Percentiles rank a stretch among this genome's conserved stretches.
phyloP scores from a whole-genome alignment of 2,797 vertebrate species.

The Numenius phaeopus region DNA sequence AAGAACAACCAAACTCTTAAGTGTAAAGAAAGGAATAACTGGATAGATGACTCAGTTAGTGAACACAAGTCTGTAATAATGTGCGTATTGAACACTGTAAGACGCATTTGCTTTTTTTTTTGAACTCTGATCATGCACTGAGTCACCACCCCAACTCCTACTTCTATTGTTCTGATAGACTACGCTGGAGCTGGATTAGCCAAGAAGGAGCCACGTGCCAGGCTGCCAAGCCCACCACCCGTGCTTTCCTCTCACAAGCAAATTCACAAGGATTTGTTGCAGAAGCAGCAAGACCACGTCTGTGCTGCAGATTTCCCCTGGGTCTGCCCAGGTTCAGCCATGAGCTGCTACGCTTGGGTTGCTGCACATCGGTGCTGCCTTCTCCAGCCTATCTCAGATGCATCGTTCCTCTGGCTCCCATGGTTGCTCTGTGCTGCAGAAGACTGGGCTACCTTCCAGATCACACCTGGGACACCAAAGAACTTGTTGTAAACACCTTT shows the following conservation, averaged over 20 bases:
- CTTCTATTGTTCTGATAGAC: slow-evolving; percentile 19
- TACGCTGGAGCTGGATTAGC: background rate
- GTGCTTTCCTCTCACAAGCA: background rate
- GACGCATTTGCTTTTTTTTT: slow-evolving; percentile 22
- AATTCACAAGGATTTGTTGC: background rate
- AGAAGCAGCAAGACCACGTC: background rate
- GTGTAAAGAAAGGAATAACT: slow-evolving; percentile 30
- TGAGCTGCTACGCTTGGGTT: background rate
- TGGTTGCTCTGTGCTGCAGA: background rate
- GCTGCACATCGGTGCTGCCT: background rate
- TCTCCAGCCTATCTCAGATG: background rate
- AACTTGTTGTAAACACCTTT: background rate
- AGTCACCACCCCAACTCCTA: slow-evolving; percentile 52
- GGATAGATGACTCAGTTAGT: slow-evolving; percentile 22
- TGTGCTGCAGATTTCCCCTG: background rate
- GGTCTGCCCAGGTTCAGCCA: background rate
- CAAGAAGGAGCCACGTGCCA: background rate
- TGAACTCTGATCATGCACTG: slow-evolving; percentile 41
- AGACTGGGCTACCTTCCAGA: background rate
- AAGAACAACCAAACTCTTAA: slow-evolving; percentile 1
- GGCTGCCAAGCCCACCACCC: slow-evolving; percentile 1
- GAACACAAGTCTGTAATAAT: background rate
- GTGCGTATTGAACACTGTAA: background rate
- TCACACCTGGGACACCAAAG: background rate
- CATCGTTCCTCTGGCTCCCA: fast-evolving